Percentiles rank a stretch among this genome's conserved stretches.
These are phyloP conservation scores for Eospalax fontanierii DNA, from an alignment of 2,797 vertebrate species.

Conservation along the genomic window DNA sequence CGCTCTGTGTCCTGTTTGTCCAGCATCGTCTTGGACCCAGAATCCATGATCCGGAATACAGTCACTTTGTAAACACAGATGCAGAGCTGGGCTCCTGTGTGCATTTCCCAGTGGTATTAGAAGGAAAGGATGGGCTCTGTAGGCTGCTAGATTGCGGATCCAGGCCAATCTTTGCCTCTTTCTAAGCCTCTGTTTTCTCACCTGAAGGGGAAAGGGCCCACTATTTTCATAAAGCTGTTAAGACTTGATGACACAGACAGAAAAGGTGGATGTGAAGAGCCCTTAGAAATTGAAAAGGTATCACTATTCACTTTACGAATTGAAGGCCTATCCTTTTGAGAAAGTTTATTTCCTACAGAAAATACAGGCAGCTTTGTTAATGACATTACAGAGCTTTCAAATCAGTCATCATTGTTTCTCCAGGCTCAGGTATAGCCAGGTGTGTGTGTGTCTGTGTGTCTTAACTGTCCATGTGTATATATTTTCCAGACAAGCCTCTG, in stretches of 20 bases:
- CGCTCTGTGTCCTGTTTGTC: neutral
- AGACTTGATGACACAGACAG: slow-evolving; percentile 46
- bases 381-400: slow-evolving; percentile 7
- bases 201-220: neutral
- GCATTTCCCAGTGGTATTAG: neutral
- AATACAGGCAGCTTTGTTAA: slow-evolving; percentile 1
- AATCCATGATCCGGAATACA: neutral
- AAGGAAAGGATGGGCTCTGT: neutral
- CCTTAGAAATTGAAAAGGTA: slow-evolving; percentile 30
- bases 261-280: neutral
- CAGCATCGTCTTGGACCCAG: neutral
- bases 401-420: neutral
- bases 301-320: slow-evolving; percentile 18
- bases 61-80: neutral
- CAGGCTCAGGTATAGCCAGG: neutral
- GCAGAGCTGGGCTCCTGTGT: fast-evolving
- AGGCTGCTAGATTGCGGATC: neutral
- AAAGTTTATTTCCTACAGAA: slow-evolving; percentile 54
- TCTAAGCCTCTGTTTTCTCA: slow-evolving; percentile 3
- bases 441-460: neutral
- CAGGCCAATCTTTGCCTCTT: neutral
- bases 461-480: neutral
- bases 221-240: neutral
- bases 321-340: slow-evolving; percentile 2
- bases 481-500: neutral